These are phyloP conservation scores for Hydrolagus affinis DNA, from an alignment of 2,113 vertebrate species.

Conservation along the genomic window DNA sequence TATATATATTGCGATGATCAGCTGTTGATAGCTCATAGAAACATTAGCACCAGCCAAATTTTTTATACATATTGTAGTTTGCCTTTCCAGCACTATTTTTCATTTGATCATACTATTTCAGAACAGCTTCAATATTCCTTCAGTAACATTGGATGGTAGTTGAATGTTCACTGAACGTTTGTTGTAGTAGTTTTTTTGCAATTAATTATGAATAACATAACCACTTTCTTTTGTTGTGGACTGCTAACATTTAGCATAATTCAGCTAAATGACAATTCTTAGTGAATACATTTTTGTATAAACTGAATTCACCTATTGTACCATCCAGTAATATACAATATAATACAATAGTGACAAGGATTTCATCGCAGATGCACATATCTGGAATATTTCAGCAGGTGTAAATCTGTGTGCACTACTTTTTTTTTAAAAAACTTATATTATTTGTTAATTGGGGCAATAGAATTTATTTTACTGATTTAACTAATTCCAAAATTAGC, in stretches of 20 bases:
- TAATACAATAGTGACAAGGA: not conserved
- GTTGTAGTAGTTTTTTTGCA: not conserved
- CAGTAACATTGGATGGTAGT: not conserved
- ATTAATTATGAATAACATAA: not conserved
- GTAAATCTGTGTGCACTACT: not conserved
- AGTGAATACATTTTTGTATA: not conserved
- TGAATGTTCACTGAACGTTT: not conserved
- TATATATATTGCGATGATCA: not conserved
- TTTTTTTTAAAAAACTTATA: not conserved
- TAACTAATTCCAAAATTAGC: not conserved
- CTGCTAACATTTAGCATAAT: too few relatives aligned
- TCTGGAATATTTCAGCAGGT: not conserved
- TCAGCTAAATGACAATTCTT: not conserved
- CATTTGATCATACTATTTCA: not conserved
- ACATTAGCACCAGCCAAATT: too few relatives aligned
- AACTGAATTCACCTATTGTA: not conserved
- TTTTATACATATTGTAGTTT: not conserved
- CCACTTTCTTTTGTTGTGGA: not conserved
- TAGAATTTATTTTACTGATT: not conserved
- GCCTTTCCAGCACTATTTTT: not conserved
- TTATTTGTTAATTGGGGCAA: not conserved
- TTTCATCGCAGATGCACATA: not conserved
- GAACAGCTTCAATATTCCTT: too few relatives aligned
- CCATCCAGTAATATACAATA: not conserved
- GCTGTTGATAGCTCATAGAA: not conserved